These are phyloP conservation scores for Pycnomerus fuliginosus DNA, from an alignment of 2,888 invertebrate species.

Conservation along the genomic window DNA sequence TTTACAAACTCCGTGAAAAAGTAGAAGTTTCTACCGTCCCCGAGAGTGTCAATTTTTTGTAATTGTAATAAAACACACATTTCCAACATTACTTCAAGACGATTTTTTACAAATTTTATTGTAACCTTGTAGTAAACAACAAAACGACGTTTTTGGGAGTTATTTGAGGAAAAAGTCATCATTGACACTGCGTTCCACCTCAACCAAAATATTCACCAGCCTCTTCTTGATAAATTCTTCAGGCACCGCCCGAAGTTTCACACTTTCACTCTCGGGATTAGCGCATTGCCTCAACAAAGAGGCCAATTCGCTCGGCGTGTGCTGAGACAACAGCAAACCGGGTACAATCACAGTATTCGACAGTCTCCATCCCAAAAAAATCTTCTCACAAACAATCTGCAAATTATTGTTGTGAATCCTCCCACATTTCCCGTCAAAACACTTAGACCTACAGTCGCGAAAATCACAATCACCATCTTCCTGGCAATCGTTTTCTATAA, in stretches of 20 bases:
- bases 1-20: too few relatives aligned
- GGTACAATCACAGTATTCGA: constrained; percentile 62
- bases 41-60: too few relatives aligned
- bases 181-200: constrained; percentile 45
- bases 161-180: constrained; percentile 6
- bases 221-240: constrained; percentile 54
- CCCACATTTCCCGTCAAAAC: constrained; percentile 54
- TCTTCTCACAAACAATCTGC: constrained; percentile 66
- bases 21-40: too few relatives aligned
- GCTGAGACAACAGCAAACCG: constrained; percentile 61
- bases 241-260: constrained; percentile 54
- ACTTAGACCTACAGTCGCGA: constrained; percentile 65
- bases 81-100: too few relatives aligned
- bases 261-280: constrained; percentile 55
- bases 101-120: too few relatives aligned
- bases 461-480: constrained; percentile 66
- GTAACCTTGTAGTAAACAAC: too few relatives aligned
- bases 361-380: constrained; percentile 65
- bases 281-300: constrained; percentile 61
- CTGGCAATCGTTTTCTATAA: constrained; percentile 54
- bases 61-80: too few relatives aligned
- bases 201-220: constrained; percentile 57
- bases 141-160: too few relatives aligned
- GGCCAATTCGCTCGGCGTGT: constrained; percentile 60
- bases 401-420: constrained; percentile 65